Percentiles rank a stretch among this genome's conserved stretches.
phyloP scores from a whole-genome alignment of 2,113 vertebrate genomes.

The Struthidea cinerea region DNA sequence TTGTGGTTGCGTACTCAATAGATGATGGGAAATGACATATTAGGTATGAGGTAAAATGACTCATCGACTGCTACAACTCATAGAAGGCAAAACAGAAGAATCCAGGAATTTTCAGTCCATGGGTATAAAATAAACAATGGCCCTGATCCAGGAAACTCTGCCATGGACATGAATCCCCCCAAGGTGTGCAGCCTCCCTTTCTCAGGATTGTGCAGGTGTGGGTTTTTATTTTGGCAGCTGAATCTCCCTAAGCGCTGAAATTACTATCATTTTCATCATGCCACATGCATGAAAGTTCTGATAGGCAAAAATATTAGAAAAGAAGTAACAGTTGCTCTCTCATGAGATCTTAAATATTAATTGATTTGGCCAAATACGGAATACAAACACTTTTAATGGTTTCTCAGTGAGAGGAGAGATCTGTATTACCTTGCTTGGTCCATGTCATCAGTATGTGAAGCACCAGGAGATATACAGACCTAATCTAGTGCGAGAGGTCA shows the following conservation, averaged over 20 bases:
- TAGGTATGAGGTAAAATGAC: constrained; percentile 46
- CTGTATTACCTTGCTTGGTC: background rate
- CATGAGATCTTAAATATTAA: background rate
- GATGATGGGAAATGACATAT: constrained; percentile 45
- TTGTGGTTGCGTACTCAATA: background rate
- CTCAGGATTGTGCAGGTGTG: background rate
- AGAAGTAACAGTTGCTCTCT: background rate
- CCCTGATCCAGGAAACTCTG: constrained; percentile 31
- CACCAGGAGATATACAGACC: background rate
- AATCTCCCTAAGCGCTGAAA: background rate
- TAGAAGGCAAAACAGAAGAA: constrained; percentile 16
- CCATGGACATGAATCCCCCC: background rate
- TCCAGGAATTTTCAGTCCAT: constrained; percentile 15
- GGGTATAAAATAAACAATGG: constrained; percentile 37
- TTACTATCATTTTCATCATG: background rate
- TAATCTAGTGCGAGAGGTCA: background rate
- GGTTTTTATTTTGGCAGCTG: constrained; percentile 23
- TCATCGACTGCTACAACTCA: background rate
- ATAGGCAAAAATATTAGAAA: background rate
- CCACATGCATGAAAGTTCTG: background rate
- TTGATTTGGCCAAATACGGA: background rate
- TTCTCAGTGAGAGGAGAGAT: background rate
- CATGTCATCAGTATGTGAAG: background rate
- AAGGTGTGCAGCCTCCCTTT: background rate
- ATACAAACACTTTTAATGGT: background rate